Base-by-base conservation (phyloP, 30 jellyfish, hydroid and myxozoan species). In the Hydractinia symbiolongicarpus region DNA sequence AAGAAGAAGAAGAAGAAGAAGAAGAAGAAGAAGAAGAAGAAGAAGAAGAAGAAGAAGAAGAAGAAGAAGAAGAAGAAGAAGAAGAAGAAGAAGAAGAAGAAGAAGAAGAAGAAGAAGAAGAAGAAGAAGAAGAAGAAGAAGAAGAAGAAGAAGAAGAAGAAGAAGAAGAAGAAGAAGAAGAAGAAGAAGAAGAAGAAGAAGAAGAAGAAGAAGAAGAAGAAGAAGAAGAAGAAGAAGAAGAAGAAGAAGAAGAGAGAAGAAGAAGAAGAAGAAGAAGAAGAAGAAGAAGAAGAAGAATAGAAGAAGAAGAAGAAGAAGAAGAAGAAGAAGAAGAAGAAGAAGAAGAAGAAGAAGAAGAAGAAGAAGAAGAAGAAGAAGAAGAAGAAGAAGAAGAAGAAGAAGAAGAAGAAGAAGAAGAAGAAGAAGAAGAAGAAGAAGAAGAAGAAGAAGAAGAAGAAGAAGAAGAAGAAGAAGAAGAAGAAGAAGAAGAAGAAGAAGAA, bases 271-370 rank as follows among this genome's bases (percentile, higher is more conserved):
- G 72, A 58, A 30, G 62, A 61, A 53, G 50, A 68, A 11, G 55
- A 61, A 14, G 40, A 55, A 61, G 72, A 66, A 77, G 60, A 68
- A 55, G 53, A 77, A 79, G 49, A 64, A 60, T 50, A 50, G 44
- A 70, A 30, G 72, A 58, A 16, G 86, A 70, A 13, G 82, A 82
- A 56, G 78, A 86, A 54, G 78, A 69, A 61, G 60, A 44, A 51
- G 86, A 69, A 57, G 96, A 88, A 73, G 72, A 82, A 67, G 84
- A 77, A 54, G 72, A 72, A 64, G 73, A 11, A 52, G 87, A 67
- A 61, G 68, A 82, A 57, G 81, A 73, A 72, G 70, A 21, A 81
- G 79, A 78, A 57, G 69, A 70, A 30, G 89, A 88, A 81, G 55
- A 86, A 64, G 87, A 77, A 40, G 78, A 74, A 76, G 77, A 50